A percentile compares a stretch with the other conserved stretches of the same genome.
Conservation (phyloP, 2,797 vertebrate species). For the Siniperca obscura region DNA sequence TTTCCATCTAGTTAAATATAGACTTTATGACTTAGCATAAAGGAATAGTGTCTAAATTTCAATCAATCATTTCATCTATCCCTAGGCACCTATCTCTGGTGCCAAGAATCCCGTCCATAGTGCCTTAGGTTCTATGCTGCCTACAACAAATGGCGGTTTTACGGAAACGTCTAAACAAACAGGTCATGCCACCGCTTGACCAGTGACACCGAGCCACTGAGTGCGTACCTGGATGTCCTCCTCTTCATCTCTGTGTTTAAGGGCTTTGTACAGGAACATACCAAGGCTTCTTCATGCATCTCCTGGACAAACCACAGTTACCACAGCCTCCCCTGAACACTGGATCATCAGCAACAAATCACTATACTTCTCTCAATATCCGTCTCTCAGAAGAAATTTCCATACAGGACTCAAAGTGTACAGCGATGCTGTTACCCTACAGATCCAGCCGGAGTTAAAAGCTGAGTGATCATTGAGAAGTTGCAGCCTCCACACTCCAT, state of each 20-base stretch:
- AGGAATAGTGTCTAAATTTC: background rate
- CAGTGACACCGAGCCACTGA: slow-evolving; percentile 30
- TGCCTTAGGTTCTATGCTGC: background rate
- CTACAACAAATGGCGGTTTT: slow-evolving; percentile 13
- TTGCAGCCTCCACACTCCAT: slow-evolving; percentile 68
- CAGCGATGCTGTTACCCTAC: slow-evolving; percentile 39
- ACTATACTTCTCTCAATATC: slow-evolving; percentile 11
- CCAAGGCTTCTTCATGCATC: slow-evolving; percentile 78
- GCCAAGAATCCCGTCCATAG: background rate
- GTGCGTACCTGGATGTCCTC: slow-evolving; percentile 81
- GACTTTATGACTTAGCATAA: background rate
- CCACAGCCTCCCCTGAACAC: slow-evolving; percentile 60
- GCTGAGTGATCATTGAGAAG: slow-evolving; percentile 75
- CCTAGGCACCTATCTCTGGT: background rate
- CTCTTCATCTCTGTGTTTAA: slow-evolving; percentile 86
- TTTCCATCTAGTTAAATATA: background rate
- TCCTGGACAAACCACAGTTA: slow-evolving; percentile 76
- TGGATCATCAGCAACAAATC: slow-evolving; percentile 58
- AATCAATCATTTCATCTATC: background rate
- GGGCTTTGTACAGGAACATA: slow-evolving; percentile 88
- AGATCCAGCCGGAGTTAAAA: slow-evolving; percentile 75
- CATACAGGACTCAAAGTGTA: slow-evolving; percentile 74
- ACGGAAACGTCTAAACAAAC: slow-evolving; percentile 29
- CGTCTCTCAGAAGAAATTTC: slow-evolving; percentile 34
- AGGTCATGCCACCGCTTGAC: slow-evolving; percentile 38